A percentile compares a stretch with the other conserved stretches of the same genome.
Conservation (phyloP, 2,113 vertebrate genomes). For the Xiphias gladius region DNA sequence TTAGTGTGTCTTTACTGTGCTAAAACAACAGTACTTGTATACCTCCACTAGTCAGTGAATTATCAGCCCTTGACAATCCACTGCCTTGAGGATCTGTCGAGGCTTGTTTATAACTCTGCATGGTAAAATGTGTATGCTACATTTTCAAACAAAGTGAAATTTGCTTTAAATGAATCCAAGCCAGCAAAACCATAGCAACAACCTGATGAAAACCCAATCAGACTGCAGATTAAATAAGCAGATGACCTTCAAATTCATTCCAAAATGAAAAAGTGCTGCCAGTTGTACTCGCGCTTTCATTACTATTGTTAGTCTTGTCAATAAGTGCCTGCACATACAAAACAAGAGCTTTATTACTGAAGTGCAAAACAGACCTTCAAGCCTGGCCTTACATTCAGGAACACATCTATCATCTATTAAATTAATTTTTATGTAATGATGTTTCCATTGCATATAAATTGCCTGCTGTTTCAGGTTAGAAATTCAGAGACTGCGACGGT, state of each 20-base stretch:
- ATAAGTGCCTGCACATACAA: slow-evolving; percentile 56
- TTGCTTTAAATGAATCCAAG: slow-evolving; percentile 45
- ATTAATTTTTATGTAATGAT: slow-evolving; percentile 70
- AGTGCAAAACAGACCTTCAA: slow-evolving; percentile 60
- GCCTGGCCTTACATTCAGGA: slow-evolving; percentile 39
- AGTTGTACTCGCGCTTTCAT: slow-evolving; percentile 53
- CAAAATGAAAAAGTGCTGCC: slow-evolving; percentile 47
- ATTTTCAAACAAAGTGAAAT: slow-evolving; percentile 34
- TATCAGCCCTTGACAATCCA: neutral
- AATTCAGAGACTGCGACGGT: slow-evolving; percentile 38
- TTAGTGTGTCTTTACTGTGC: neutral
- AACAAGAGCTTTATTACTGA: slow-evolving; percentile 61
- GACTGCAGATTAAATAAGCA: slow-evolving; percentile 51
- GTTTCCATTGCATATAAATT: slow-evolving; percentile 62
- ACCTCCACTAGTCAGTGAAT: neutral
- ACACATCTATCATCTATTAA: slow-evolving; percentile 55
- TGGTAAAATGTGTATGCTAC: slow-evolving; percentile 16
- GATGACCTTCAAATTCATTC: slow-evolving; percentile 55
- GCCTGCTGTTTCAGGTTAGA: slow-evolving; percentile 45
- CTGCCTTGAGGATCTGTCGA: neutral
- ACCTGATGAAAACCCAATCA: slow-evolving; percentile 56
- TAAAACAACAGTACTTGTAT: neutral
- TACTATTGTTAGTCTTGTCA: slow-evolving; percentile 52
- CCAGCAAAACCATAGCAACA: slow-evolving; percentile 73
- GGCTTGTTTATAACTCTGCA: neutral